phyloP scores from a whole-genome alignment of 2,797 vertebrate genomes.

The Anableps anableps region DNA sequence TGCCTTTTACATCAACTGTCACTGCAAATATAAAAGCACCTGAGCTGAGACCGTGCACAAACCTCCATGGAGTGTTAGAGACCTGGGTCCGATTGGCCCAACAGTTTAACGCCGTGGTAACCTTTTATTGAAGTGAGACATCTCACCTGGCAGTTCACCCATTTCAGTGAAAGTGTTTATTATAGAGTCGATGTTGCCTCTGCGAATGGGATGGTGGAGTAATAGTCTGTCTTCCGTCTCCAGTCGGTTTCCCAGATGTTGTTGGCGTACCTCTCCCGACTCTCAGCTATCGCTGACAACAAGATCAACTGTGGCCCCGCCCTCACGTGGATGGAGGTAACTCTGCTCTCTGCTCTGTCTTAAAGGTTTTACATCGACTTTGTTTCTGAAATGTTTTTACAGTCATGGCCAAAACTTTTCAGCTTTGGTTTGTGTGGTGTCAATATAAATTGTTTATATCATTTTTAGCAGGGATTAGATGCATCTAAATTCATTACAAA shows the following conservation, averaged over 20 bases:
- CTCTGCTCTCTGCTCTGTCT: not conserved
- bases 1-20: not conserved
- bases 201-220: not conserved
- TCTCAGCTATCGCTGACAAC: conserved; percentile 97
- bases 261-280: conserved; percentile 94
- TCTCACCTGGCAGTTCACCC: not conserved
- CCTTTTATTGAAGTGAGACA: not conserved
- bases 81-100: not conserved
- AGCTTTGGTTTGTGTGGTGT: not conserved
- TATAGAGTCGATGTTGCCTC: not conserved
- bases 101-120: not conserved
- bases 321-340: conserved; percentile 99
- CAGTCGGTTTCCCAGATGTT: conserved; percentile 98
- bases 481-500: not conserved
- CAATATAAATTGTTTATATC: not conserved
- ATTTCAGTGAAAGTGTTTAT: not conserved
- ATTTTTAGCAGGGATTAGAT: not conserved
- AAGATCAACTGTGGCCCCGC: conserved; percentile 99
- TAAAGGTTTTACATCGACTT: not conserved
- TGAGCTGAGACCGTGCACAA: not conserved
- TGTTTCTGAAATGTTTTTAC: not conserved
- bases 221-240: conserved; percentile 21
- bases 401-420: not conserved
- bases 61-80: not conserved
- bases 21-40: not conserved